A percentile compares a stretch with the other conserved stretches of the same genome.
Conservation (phyloP, 2,113 vertebrate species). For the Alethe castanea region DNA sequence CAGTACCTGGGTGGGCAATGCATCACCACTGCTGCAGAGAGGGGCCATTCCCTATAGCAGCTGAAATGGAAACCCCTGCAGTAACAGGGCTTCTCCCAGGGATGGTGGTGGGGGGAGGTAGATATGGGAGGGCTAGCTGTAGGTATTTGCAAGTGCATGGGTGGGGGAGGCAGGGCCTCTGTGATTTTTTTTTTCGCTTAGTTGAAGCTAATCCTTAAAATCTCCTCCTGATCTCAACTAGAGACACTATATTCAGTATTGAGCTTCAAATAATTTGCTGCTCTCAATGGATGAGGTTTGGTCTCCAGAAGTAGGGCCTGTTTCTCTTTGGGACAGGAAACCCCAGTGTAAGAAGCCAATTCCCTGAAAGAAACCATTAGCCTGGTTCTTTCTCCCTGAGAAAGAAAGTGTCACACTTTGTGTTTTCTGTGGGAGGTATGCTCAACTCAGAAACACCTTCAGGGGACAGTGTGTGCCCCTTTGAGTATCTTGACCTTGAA, state of each 20-base stretch:
- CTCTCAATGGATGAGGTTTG: neutral
- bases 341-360: neutral
- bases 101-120: neutral
- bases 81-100: neutral
- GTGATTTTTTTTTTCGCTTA: neutral
- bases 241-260: neutral
- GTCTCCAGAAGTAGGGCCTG: neutral
- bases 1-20: neutral
- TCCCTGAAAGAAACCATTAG: neutral
- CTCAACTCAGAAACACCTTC: neutral
- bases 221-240: neutral
- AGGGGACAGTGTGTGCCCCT: neutral
- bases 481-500: neutral
- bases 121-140: neutral
- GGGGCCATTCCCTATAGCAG: neutral
- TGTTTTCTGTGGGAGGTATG: neutral
- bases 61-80: slow-evolving; percentile 23
- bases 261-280: neutral
- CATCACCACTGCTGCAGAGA: neutral
- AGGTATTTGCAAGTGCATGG: neutral
- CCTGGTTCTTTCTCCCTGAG: neutral
- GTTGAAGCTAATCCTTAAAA: neutral
- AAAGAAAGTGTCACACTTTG: accelerated
- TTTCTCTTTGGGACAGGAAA: neutral
- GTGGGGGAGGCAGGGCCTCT: neutral